Percentiles rank a stretch among this genome's conserved stretches.
Conservation (phyloP, 2,888 invertebrate genomes). For the Belgica antarctica region DNA sequence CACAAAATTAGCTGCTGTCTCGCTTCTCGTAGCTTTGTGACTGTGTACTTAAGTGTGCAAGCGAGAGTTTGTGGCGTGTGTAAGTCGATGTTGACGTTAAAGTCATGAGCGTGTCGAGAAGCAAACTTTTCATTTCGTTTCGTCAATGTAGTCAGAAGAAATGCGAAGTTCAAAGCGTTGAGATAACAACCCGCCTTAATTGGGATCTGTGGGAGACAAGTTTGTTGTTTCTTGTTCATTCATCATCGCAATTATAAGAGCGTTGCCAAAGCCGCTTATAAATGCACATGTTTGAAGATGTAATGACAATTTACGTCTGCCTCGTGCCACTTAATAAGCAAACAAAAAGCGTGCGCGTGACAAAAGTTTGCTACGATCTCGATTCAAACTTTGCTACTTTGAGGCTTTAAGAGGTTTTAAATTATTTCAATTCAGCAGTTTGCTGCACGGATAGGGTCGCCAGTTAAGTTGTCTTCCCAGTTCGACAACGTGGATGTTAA, state of each 20-base stretch:
- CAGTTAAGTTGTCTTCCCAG: background rate
- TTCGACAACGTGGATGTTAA: background rate
- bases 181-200: background rate
- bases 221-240: background rate
- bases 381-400: background rate
- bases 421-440: background rate
- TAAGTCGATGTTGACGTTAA: slow-evolving; percentile 5
- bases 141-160: too few relatives aligned
- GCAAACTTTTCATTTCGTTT: background rate
- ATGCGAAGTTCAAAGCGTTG: background rate
- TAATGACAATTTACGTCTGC: background rate
- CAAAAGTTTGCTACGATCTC: background rate
- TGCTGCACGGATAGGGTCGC: background rate
- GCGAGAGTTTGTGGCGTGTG: background rate
- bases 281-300: background rate
- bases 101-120: slow-evolving; percentile 10
- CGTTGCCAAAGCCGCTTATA: background rate
- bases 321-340: slow-evolving; percentile 34
- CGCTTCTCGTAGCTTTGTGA: background rate
- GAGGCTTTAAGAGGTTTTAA: background rate
- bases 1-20: background rate
- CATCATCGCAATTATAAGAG: background rate
- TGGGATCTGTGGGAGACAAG: background rate
- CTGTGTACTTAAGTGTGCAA: slow-evolving; percentile 1
- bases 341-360: slow-evolving; percentile 10